Evolutionary conservation across 2,888 invertebrate species (phyloP), one percentile per base, ranked within the genome.

Genomic region (Sinopyrophorus schimmeli): DNA sequence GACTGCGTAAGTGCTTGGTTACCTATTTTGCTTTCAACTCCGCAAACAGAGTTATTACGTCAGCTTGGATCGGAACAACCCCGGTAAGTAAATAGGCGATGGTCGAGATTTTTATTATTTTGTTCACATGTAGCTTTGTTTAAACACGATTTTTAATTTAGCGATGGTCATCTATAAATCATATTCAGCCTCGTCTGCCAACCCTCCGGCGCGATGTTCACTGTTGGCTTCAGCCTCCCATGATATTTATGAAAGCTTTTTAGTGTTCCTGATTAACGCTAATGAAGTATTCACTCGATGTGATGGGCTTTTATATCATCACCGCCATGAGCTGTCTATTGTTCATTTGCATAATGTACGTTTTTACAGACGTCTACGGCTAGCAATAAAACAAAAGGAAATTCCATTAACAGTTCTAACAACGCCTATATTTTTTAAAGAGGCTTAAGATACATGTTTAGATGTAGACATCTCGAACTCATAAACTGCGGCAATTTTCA

Each of bases 181-280:
- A 61, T 52, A 43, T 55, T 58, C 52, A 43, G 48, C 37, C 54
- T 41, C 57, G 58, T 57, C 55, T 52, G 55, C 53, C 52, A 38
- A 47, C 53, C 57, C 56, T 30, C 34, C 27, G 54, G 61, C 59
- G 49, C 44, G 54, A 57, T 58, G 55, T 50, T 51, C 50, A 38
- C 51, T 53, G 53, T 38, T 39, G 43, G 47, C 44, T 37, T 35
- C 52, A 34, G 46, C 49, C 54, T 53, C 47, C 49, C 53, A 47
- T 54, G 54, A 57, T 54, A 56, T 61, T 60, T 60, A 59, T 58
- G 58, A 63, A 59, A 60, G 60, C 61, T 63, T 62, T 61, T 62
- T 59, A 62, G 55, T 58, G 60, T 62, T 58, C 47, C 50, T 62
- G 60, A 63, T 63, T 62, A 62, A 61, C 58, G 53, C 58, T 61